Evolutionary conservation across 37 sponge, comb jelly and placozoan genomes (phyloP).

Genomic region (Crambe crambe): DNA sequence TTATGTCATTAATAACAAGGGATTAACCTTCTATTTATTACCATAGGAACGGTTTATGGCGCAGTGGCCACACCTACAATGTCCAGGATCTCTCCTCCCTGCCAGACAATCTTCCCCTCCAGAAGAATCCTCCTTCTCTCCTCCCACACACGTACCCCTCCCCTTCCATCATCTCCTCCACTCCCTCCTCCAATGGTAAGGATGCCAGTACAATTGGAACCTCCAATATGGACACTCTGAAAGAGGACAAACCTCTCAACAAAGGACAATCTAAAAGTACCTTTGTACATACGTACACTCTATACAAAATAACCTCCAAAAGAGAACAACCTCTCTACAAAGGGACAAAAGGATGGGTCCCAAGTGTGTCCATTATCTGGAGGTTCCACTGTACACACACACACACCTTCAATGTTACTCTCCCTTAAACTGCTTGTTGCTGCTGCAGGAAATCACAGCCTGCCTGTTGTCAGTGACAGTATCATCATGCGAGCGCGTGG

Average conservation of each 20-base stretch:
- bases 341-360: too few relatives aligned
- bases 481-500: not conserved
- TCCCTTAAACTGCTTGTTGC: conserved; percentile 8
- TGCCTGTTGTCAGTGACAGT: conserved; percentile 5
- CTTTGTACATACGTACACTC: too few relatives aligned
- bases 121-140: conserved; percentile 15
- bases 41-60: conserved; percentile 21
- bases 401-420: not conserved
- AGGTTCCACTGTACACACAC: too few relatives aligned
- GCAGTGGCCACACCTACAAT: not conserved
- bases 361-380: too few relatives aligned
- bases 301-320: too few relatives aligned
- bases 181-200: conserved; percentile 23
- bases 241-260: too few relatives aligned
- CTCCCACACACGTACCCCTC: conserved; percentile 15
- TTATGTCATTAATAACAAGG: not conserved
- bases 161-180: not conserved
- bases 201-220: not conserved
- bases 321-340: too few relatives aligned
- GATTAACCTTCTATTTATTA: not conserved
- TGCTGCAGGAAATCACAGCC: not conserved
- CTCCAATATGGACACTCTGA: too few relatives aligned
- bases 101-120: conserved; percentile 25
- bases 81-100: conserved; percentile 12
- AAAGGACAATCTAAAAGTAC: too few relatives aligned